These are phyloP conservation scores for Yoshiicerus persimilis DNA, from an alignment of 1,140 invertebrate genomes.

Conservation along the genomic window DNA sequence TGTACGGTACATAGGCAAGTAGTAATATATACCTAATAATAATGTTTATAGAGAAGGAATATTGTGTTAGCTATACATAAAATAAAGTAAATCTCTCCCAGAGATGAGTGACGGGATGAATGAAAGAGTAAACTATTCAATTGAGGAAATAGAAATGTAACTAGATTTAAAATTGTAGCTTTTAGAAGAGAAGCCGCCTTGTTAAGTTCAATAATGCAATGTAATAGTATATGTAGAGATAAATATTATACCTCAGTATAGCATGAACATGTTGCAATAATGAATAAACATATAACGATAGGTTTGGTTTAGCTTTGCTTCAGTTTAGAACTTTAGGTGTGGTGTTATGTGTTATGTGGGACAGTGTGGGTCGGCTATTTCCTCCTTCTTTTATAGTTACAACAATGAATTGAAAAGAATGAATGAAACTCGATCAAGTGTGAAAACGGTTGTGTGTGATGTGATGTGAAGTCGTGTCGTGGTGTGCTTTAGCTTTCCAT, in stretches of 20 bases:
- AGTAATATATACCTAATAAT: neutral
- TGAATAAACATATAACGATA: neutral
- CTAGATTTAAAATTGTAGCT: neutral
- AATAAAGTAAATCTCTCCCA: neutral
- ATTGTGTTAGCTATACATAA: too few relatives aligned
- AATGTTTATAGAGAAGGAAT: too few relatives aligned
- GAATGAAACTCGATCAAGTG: slow-evolving; percentile 31
- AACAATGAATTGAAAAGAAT: neutral
- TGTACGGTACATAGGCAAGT: neutral
- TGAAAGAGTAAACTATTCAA: slow-evolving; percentile 15
- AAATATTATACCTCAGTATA: neutral
- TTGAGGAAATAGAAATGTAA: slow-evolving; percentile 3
- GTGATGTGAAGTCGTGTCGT: slow-evolving; percentile 3
- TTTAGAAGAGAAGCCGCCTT: neutral
- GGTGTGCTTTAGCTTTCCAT: neutral
- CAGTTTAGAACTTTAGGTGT: neutral
- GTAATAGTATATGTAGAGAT: neutral
- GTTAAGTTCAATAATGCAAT: neutral
- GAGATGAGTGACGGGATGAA: slow-evolving; percentile 3
- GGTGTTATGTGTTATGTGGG: neutral
- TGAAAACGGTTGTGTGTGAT: slow-evolving; percentile 27
- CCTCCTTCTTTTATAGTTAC: neutral
- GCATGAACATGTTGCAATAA: neutral
- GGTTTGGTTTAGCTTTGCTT: neutral
- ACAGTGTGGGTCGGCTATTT: neutral